Evolutionary conservation across 1,140 invertebrate genomes (phyloP), one percentile per base, ranked within the genome.

Genomic region (Zelostemma sp.): DNA sequence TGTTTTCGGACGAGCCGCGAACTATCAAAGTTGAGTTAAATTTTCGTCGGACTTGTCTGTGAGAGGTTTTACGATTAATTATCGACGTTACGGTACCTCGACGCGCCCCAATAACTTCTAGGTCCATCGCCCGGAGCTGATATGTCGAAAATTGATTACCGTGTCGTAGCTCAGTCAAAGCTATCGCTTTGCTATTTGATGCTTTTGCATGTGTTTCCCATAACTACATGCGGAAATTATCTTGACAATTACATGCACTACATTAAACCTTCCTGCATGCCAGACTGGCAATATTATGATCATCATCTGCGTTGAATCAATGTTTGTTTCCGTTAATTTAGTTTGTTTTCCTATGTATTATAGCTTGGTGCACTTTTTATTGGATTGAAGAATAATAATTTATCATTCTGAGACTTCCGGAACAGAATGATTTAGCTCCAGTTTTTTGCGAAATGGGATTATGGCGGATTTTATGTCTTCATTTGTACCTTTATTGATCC

Each of bases 131-230:
- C 58, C 61, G 58, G 67, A 63, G 70, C 70, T 70, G 69, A 74
- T 74, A 76, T 57, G 63, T 74, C 72, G 68, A 74, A 76, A 76
- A 76, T 74, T 76, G 70, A 76, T 76, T 76, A 76, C 70, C 69
- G 68, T 68, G 57, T 68, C 61, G 61, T 62, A 68, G 68, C 54
- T 67, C 59, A 68, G 65, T 73, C 66, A 72, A 76, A 76, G 68
- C 72, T 66, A 76, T 74, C 66, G 58, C 55, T 40, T 61, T 41
- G 61, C 57, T 62, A 62, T 68, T 60, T 60, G 62, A 53, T 47
- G 56, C 57, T 53, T 51, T 70, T 59, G 62, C 60, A 53, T 65
- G 68, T 28, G 68, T 50, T 50, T 40, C 49, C 55, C 57, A 48
- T 71, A 65, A 66, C 63, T 71, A 63, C 59, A 60, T 51, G 49